These are phyloP conservation scores for Venustoraphidia nigricollis DNA, from an alignment of 2,888 invertebrate species.

Conservation along the genomic window DNA sequence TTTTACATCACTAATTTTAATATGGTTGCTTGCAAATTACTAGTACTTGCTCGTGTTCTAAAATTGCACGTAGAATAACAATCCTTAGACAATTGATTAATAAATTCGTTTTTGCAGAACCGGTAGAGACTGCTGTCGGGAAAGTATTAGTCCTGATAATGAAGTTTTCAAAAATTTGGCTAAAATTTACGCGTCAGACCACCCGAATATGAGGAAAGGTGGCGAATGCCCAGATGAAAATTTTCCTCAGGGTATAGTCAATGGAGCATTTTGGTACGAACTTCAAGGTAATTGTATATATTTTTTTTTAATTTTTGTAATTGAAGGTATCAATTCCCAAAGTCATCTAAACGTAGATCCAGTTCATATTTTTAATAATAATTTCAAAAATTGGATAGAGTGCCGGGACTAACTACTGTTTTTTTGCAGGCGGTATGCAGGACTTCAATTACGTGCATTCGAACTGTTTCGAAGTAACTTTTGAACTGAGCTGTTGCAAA, in stretches of 20 bases:
- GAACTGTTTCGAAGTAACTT: conserved; percentile 92
- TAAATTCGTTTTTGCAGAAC: conserved; percentile 24
- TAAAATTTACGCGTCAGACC: conserved; percentile 53
- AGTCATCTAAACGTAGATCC: background rate
- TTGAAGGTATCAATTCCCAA: background rate
- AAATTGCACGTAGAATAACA: background rate
- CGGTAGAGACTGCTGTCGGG: conserved; percentile 48
- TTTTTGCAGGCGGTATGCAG: conserved; percentile 76
- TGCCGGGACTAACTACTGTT: background rate
- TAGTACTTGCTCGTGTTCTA: too few relatives aligned
- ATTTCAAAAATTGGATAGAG: background rate
- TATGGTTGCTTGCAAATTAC: too few relatives aligned
- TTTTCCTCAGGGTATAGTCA: conserved; percentile 71
- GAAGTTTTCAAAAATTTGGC: conserved; percentile 65
- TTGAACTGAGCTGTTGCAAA: conserved; percentile 94
- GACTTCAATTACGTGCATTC: conserved; percentile 94
- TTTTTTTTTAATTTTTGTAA: background rate
- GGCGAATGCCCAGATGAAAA: conserved; percentile 54
- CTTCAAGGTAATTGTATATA: conserved; percentile 46
- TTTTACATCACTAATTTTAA: too few relatives aligned
- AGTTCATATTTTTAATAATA: background rate
- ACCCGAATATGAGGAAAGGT: conserved; percentile 61
- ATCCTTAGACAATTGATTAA: background rate
- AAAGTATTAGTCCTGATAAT: conserved; percentile 71
- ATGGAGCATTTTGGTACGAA: conserved; percentile 87